Evolutionary conservation across 2,113 vertebrate species (phyloP), one percentile per base, ranked within the genome.

Genomic region (Lophius piscatorius): DNA sequence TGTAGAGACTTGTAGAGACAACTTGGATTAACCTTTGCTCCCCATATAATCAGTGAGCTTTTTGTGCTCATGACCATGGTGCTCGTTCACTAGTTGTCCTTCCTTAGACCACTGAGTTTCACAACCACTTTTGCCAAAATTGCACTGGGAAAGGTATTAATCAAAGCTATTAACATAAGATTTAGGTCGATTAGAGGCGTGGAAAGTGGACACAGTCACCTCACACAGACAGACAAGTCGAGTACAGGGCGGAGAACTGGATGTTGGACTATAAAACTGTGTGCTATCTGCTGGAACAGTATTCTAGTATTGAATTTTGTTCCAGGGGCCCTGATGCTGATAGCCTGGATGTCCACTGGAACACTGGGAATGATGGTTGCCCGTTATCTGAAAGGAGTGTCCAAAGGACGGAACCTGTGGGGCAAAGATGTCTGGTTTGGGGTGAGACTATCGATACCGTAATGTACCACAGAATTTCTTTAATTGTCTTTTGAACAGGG

Each of bases 391-490:
- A 93, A 87, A 60, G 51, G 12, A 5, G 9, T 58, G 4, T 67
- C 66, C 11, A 64, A 60, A 11, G 73, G 63, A 41, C 52, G 24
- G 6, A 41, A 28, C 0, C 34, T 76, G 12, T 73, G 39, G 1
- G 89, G 90, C 7, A 93, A 91, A 85, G 87, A 88, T 6, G 1
- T 86, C 29, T 93, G 93, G 93, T 94, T 92, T 85, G 40, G 88
- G 89, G 92, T 94, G 16, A 77, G 89, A 56, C 4, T 14, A 34
- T 0, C 38, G 6, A 54, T 16, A 13, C n/a, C 39, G 13, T 6
- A 52, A 14, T 48, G 17, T 17, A 22, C 9, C 2, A 52, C 16
- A 34, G 0, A 13, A 6, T 14, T n/a, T n/a, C 22, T 35, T 14
- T 14, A 17, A 54, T n/a, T 16, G 4, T 34, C n/a, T 41, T 23